Evolutionary conservation across 2,113 vertebrate species (phyloP), one percentile per base, ranked within the genome.

Genomic region (Zingel zingel): DNA sequence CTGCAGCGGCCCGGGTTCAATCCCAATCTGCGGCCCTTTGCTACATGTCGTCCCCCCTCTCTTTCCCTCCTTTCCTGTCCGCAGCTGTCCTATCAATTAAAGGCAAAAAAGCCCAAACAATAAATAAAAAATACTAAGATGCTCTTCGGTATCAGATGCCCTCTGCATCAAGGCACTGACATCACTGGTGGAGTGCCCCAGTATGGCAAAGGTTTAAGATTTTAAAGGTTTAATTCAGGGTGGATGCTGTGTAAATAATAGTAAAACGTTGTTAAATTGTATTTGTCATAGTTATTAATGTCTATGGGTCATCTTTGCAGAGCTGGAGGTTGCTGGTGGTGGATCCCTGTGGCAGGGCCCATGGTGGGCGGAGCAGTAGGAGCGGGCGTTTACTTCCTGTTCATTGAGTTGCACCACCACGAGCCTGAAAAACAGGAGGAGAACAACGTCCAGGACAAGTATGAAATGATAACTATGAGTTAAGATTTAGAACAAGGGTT

Each of bases 291-390:
- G 45, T 87, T 12, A 64, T 43, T n/a, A 15, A 57, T 43, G 8
- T 58, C 3, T 27, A 25, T 71, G 23, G 75, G 12, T 87, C 33
- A 15, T 82, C 27, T 25, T 64, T 74, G 58, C 94, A 99, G 98
- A 59, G 96, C 94, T 77, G 97, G 96, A 71, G 94, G 95, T 58
- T 93, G 96, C 83, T 99, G 97, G 96, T 99, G 98, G 98, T 99
- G 98, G 98, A 94, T 99, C 64, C 98, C 98, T 18, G 89, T 97
- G 18, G 94, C 94, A 6, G 98, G 96, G 9, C 98, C 98, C 3
- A 91, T 99, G 95, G 89, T 98, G 54, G 98, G 98, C 0, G 97
- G 94, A 6, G 89, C 94, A 15, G 79, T 97, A 10, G 98, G 98
- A 82, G 96, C 97, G 0, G 79, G 94, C 16, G 15, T 94, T 90